phyloP scores from a whole-genome alignment of 2,113 vertebrate genomes.

The Lagenorhynchus albirostris region DNA sequence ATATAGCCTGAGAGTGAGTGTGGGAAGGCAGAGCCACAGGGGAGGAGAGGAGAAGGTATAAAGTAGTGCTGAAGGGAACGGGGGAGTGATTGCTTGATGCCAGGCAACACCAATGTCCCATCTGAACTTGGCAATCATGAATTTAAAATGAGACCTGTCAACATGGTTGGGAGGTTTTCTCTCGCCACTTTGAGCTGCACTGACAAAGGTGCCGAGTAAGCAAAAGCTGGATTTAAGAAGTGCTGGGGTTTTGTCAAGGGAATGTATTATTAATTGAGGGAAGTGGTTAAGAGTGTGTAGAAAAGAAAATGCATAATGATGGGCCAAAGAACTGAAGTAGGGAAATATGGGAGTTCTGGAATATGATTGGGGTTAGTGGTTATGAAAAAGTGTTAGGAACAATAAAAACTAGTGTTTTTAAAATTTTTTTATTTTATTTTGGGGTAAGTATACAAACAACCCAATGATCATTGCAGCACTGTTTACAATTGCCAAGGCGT shows the following conservation, averaged over 20 bases:
- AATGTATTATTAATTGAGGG: background rate
- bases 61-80: background rate
- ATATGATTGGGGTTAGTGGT: background rate
- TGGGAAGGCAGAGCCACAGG: background rate
- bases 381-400: background rate
- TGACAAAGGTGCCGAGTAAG: background rate
- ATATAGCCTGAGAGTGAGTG: background rate
- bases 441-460: no score
- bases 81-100: background rate
- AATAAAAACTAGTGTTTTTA: background rate
- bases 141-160: constrained; percentile 41
- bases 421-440: rapidly evolving
- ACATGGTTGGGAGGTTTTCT: background rate
- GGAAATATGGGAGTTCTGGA: background rate
- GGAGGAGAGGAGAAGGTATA: background rate
- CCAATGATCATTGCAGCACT: no score
- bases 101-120: background rate
- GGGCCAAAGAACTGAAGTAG: background rate
- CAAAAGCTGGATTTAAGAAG: background rate
- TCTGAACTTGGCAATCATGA: background rate
- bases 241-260: background rate
- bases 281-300: background rate
- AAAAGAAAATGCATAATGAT: background rate
- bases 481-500: no score
- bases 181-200: background rate